Evolutionary conservation across 2,888 invertebrate genomes (phyloP), one percentile per base, ranked within the genome.

Genomic region (Pyrrhia umbra): DNA sequence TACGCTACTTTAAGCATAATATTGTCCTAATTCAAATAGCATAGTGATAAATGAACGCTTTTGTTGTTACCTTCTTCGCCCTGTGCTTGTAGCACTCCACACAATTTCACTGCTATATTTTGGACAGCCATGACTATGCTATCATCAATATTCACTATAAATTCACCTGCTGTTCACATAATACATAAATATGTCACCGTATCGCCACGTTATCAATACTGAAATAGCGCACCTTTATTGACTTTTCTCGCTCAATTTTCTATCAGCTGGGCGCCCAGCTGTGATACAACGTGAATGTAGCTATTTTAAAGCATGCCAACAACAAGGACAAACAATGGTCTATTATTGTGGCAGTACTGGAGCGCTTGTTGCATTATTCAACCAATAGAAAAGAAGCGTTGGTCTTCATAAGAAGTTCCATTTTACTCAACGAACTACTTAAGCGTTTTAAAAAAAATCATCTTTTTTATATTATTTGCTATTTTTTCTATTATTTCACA

Each of bases 101-200:
- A 96, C 75, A 96, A 89, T 87, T 96, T 96, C 8, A 95, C 95
- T 45, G 96, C 95, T 73, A 96, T 92, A 85, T 96, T 96, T 86
- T 95, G 93, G 42, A 85, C 83, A 49, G 94, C 84, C 95, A 95
- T 95, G 79, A 70, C 75, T 51, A 61, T 91, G 90, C 90, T 80
- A 68, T 79, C 58, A 65, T 27, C 39, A 52, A 64, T 74, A 81
- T 74, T 80, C 50, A 70, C 56, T 49, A 58, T 43, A 68, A 81
- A 77, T 84, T 75, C 81, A 87, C 84, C 77, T 85, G 82, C 77
- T 79, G 66, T 75, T 82, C 75, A 83, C 82, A 78, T 77, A 81
- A 81, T 81, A 75, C 59, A 58, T 52, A 68, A 68, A 77, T 70
- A 79, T 77, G 71, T 75, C 67, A 75, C 70, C 70, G 47, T 83